Percentiles rank a stretch among this genome's conserved stretches.
Conservation (phyloP, 2,797 vertebrate species). For the Parauchenoglanis punctatus region DNA sequence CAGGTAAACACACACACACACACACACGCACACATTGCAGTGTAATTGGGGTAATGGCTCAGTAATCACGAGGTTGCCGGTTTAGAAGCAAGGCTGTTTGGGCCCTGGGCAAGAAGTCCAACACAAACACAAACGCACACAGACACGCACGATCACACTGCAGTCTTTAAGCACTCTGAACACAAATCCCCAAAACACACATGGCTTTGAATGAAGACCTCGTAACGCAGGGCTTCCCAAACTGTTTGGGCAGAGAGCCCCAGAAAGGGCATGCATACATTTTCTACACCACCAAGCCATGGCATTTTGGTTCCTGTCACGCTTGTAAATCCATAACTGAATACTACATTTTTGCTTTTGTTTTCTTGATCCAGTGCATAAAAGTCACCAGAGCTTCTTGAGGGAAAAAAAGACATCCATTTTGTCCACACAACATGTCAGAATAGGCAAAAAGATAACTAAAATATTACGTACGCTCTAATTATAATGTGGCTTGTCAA, state of each 20-base stretch:
- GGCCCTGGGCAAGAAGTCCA: constrained; percentile 38
- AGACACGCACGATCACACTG: constrained; percentile 38
- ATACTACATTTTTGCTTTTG: background rate
- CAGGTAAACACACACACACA: constrained; percentile 53
- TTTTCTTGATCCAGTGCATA: background rate
- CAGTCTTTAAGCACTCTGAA: constrained; percentile 28
- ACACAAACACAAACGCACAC: constrained; percentile 32
- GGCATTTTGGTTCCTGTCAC: background rate
- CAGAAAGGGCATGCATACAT: background rate
- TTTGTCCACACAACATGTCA: background rate
- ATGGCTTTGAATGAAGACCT: background rate
- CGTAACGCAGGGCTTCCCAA: background rate
- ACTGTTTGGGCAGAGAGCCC: background rate
- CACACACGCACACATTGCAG: constrained; percentile 27
- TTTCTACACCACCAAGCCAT: no score
- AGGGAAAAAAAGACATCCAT: background rate
- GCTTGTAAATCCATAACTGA: background rate
- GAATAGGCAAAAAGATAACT: background rate
- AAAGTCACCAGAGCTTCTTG: no score
- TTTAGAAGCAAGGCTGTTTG: constrained; percentile 46
- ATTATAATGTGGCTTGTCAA: background rate
- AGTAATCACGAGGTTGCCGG: constrained; percentile 48
- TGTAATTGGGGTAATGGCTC: constrained; percentile 56
- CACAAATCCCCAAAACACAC: background rate
- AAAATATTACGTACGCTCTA: background rate